A percentile compares a stretch with the other conserved stretches of the same genome.
Conservation (phyloP, 1,140 invertebrate species). For the Triops cancriformis region DNA sequence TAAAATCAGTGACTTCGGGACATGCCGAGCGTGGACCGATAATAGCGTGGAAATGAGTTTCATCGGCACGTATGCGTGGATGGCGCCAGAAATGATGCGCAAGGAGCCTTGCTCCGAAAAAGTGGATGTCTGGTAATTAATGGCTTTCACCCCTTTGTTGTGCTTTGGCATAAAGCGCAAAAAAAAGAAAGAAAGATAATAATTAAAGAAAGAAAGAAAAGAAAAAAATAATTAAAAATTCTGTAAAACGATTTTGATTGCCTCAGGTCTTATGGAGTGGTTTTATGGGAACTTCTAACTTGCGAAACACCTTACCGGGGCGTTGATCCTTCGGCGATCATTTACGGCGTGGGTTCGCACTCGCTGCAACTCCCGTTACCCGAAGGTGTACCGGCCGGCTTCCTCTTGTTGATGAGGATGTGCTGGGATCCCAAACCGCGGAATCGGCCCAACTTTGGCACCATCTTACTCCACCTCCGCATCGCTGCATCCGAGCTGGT, state of each 20-base stretch:
- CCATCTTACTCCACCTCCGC: slow-evolving; percentile 80
- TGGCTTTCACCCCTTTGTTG: not conserved
- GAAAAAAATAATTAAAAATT: slow-evolving; percentile 18
- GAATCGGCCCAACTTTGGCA: slow-evolving; percentile 88
- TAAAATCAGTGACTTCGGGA: slow-evolving; percentile 98
- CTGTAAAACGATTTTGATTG: slow-evolving; percentile 24
- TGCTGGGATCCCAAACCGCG: slow-evolving; percentile 86
- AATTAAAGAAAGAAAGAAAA: no score
- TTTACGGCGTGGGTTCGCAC: slow-evolving; percentile 94
- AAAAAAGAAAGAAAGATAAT: no score
- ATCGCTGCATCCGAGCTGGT: slow-evolving; percentile 72
- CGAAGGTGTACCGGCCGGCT: slow-evolving; percentile 70
- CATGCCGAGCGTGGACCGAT: slow-evolving; percentile 87
- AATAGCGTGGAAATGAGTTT: slow-evolving; percentile 96
- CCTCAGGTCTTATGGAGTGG: slow-evolving; percentile 89
- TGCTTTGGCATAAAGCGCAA: slow-evolving; percentile 12
- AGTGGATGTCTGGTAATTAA: slow-evolving; percentile 79
- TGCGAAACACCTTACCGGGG: slow-evolving; percentile 94
- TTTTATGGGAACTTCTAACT: slow-evolving; percentile 93
- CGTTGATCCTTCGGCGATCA: slow-evolving; percentile 91
- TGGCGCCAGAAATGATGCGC: slow-evolving; percentile 97
- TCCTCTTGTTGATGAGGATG: slow-evolving; percentile 75
- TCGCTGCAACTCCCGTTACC: slow-evolving; percentile 85
- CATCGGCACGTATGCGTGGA: slow-evolving; percentile 95
- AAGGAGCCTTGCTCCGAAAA: slow-evolving; percentile 94